Base-by-base conservation (phyloP, 1,140 invertebrate species). In the Eumaeus atala region DNA sequence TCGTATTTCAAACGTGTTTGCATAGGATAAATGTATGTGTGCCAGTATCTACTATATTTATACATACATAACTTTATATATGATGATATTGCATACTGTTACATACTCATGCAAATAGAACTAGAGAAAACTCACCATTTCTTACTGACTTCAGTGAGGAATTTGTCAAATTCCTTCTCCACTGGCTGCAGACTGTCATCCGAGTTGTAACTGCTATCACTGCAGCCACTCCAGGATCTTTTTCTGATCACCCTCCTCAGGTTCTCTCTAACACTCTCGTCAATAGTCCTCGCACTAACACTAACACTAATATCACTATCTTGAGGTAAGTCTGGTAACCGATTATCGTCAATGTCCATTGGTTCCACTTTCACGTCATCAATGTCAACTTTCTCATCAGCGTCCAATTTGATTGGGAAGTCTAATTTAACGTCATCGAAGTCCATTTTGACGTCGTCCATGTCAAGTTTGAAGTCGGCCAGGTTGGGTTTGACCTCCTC, bases 101-200 rank as follows among this genome's bases (percentile, higher is more conserved):
- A 49, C 6, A 12, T 38, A 10, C 2, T 6, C 42, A n/a, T 8
- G 17, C 16, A 14, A 47, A 48, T 35, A 36, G 17, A 9, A 8
- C n/a, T n/a, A 17, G 18, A 17, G 18, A 21, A 38, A 5, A 70
- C 77, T 74, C 40, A 86, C 83, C 83, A 86, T 74, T 86, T 79
- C 51, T 73, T 80, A 67, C 80, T 79, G 34, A 84, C 79, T 50
- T 86, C 79, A 40, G 70, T 70, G 61, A 84, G 72, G 48, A 84
- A 83, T 58, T 70, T 67, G 56, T 81, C 76, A 55, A 86, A 86
- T 61, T 84, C 77, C 38, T 60, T 65, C 61, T 86, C 83, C 0
- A 82, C 80, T 0, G 83, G 83, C 44, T 76, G 68, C 54, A 86
- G 54, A 37, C 74, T 79, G 21, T 76, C 74, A n/a, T 83, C 78